These are phyloP conservation scores for Podargus strigoides DNA, from an alignment of 2,797 vertebrate genomes.

Conservation along the genomic window DNA sequence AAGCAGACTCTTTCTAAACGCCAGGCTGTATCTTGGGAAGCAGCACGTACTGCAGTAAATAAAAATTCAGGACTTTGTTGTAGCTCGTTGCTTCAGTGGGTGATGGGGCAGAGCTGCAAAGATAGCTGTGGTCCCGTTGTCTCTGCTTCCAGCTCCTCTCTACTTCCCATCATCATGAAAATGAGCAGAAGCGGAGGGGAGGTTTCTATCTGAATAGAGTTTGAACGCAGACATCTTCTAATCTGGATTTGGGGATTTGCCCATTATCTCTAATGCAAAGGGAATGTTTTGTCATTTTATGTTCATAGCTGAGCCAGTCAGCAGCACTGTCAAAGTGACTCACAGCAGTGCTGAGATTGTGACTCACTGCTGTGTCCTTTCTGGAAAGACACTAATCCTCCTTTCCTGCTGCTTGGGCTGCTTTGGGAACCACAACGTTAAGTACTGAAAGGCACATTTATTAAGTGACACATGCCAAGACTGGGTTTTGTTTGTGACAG, in stretches of 20 bases:
- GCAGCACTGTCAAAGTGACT: constrained; percentile 30
- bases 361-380: constrained; percentile 56
- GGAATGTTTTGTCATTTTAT: constrained; percentile 19
- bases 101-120: background rate
- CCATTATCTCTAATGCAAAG: background rate
- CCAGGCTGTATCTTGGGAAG: background rate
- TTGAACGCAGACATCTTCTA: background rate
- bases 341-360: constrained; percentile 20
- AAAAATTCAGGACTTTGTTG: background rate
- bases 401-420: constrained; percentile 53
- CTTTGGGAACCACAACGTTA: constrained; percentile 19
- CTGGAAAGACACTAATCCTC: constrained; percentile 54
- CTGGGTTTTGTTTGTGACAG: background rate
- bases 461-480: constrained; percentile 9
- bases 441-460: constrained; percentile 32
- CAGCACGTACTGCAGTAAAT: background rate
- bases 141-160: background rate
- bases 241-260: background rate
- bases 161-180: background rate
- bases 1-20: background rate
- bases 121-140: background rate
- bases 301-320: background rate
- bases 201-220: background rate
- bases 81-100: background rate
- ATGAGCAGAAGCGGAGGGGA: background rate